Evolutionary conservation across 1,140 invertebrate species (phyloP).

Genomic region (Pemphigus obesinymphae): DNA sequence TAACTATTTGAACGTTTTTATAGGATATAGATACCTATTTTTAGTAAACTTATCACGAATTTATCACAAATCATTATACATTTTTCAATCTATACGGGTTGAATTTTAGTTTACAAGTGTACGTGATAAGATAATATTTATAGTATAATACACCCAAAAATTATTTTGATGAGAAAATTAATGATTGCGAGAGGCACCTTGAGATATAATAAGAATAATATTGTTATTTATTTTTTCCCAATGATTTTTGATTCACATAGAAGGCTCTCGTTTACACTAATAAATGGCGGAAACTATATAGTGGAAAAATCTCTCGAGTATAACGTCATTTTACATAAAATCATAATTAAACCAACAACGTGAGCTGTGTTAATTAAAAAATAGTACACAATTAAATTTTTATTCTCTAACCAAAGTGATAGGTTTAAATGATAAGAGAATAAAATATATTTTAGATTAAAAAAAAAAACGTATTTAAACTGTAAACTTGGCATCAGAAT

Average conservation of each 20-base stretch:
- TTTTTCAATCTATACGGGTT: no score
- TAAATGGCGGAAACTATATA: slow-evolving; percentile 15
- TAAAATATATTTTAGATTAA: neutral
- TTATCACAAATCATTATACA: no score
- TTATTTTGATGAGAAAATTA: neutral
- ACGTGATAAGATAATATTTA: no score
- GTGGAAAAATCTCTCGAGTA: slow-evolving; percentile 12
- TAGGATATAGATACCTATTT: no score
- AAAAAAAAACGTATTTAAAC: neutral
- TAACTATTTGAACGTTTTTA: no score
- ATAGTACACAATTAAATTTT: slow-evolving; percentile 7
- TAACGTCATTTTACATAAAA: slow-evolving; percentile 11
- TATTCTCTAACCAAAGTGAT: neutral
- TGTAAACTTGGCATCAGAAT: no score
- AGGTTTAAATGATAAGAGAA: neutral
- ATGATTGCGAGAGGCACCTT: neutral
- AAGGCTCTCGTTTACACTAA: slow-evolving; percentile 15
- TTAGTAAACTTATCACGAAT: no score
- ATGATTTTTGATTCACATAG: slow-evolving; percentile 34
- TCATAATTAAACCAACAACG: neutral
- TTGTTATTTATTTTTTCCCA: neutral
- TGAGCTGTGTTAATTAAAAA: neutral
- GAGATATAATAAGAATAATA: neutral
- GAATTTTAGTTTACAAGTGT: no score
- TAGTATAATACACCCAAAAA: no score